A percentile compares a stretch with the other conserved stretches of the same genome.
These are phyloP conservation scores for Jordanella pulchra DNA, from an alignment of 2,797 vertebrate genomes.

Conservation along the genomic window DNA sequence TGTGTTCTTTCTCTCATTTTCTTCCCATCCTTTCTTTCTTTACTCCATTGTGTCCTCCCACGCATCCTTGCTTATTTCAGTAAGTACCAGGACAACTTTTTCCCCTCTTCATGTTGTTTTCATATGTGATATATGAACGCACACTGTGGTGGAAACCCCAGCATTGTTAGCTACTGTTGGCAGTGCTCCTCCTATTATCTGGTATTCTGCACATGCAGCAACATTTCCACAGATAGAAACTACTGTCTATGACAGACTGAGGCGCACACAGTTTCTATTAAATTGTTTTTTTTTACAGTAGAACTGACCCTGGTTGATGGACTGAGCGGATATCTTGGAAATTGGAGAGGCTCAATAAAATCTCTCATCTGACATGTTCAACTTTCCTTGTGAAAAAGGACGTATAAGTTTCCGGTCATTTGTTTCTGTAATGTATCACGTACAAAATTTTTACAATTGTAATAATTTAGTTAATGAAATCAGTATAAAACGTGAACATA, in stretches of 20 bases:
- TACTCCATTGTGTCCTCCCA: not conserved
- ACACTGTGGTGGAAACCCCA: not conserved
- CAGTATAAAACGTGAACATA: not conserved
- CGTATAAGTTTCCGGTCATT: not conserved
- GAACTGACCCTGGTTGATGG: not conserved
- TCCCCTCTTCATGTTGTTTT: not conserved
- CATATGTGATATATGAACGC: not conserved
- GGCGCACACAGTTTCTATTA: not conserved
- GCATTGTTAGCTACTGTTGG: not conserved
- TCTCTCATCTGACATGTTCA: not conserved
- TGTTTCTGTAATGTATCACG: not conserved
- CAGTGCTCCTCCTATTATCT: not conserved
- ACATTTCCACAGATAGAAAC: slow-evolving; percentile 8
- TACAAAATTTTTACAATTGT: not conserved
- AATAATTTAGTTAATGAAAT: not conserved
- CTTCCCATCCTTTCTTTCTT: not conserved
- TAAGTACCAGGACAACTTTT: not conserved
- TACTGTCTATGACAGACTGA: slow-evolving; percentile 1
- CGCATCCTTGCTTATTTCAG: not conserved
- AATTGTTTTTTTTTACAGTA: not conserved
- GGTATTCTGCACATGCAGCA: slow-evolving; percentile 8
- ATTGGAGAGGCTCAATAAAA: slow-evolving; percentile 1
- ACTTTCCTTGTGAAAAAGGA: not conserved
- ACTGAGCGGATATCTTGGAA: not conserved
- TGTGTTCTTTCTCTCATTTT: not conserved